phyloP scores from a whole-genome alignment of 2,888 invertebrate species.

The Volucella bombylans region DNA sequence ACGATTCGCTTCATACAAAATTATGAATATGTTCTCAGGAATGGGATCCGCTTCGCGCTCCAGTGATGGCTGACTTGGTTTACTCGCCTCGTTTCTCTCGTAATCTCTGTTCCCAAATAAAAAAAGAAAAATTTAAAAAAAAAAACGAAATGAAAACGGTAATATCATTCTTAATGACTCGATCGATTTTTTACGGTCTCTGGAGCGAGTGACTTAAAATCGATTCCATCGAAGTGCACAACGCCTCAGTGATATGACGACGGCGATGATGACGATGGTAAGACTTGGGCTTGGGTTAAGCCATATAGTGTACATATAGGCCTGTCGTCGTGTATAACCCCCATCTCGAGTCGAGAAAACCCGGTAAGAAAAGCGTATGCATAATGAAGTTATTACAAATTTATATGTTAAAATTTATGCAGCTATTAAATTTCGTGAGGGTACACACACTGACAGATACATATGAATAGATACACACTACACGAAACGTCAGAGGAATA shows the following conservation, averaged over 20 bases:
- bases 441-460: conserved; percentile 43
- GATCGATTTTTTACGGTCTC: conserved; percentile 69
- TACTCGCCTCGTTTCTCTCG: conserved; percentile 33
- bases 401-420: conserved; percentile 71
- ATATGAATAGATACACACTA: conserved; percentile 3
- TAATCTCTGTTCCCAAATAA: conserved; percentile 47
- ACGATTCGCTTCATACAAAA: too few species aligned
- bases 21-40: conserved; percentile 48
- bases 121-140: conserved; percentile 2
- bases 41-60: conserved; percentile 27
- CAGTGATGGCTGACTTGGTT: conserved; percentile 23
- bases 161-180: conserved; percentile 67
- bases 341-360: neutral
- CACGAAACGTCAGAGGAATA: conserved; percentile 59
- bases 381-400: conserved; percentile 73
- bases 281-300: conserved; percentile 21
- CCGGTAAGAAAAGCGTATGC: conserved; percentile 32
- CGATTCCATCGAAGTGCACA: conserved; percentile 50
- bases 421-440: conserved; percentile 72
- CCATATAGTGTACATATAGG: neutral
- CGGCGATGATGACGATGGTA: too few species aligned
- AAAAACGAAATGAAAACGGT: neutral
- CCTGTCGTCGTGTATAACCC: neutral
- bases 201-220: conserved; percentile 64
- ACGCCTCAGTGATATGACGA: conserved; percentile 35